Conservation (phyloP, 2,797 vertebrate species). For the Meda fulgida region DNA sequence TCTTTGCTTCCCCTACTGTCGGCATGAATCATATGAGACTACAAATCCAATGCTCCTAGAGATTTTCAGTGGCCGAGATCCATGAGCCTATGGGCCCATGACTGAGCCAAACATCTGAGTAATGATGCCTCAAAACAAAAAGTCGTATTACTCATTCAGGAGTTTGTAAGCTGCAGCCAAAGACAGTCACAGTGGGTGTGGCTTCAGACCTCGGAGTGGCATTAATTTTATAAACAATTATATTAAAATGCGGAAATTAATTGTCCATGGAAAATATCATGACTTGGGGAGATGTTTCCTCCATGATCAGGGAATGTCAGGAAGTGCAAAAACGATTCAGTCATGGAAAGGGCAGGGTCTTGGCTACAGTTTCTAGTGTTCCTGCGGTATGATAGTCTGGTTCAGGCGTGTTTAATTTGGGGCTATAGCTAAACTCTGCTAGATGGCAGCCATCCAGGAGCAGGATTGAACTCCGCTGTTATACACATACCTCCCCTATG, state of each 20-base stretch:
- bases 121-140: slow-evolving; percentile 21
- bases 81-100: slow-evolving; percentile 7
- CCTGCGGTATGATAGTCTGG: neutral
- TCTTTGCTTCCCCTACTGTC: slow-evolving; percentile 21
- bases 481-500: too few species aligned
- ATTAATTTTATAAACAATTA: neutral
- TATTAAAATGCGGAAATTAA: neutral
- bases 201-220: neutral
- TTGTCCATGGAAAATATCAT: neutral
- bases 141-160: neutral
- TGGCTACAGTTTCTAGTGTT: neutral
- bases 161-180: neutral
- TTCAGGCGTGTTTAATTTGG: neutral
- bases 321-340: neutral
- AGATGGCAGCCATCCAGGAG: neutral
- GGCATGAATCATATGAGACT: slow-evolving; percentile 29
- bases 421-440: neutral
- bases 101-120: slow-evolving; percentile 39
- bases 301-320: neutral
- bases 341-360: neutral
- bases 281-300: too few species aligned
- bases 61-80: slow-evolving; percentile 19
- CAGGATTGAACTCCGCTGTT: neutral
- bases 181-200: neutral
- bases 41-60: slow-evolving; percentile 17